Evolutionary conservation across 1,140 invertebrate genomes (phyloP), one percentile per base, ranked within the genome.

Genomic region (Heliconius hermathena): DNA sequence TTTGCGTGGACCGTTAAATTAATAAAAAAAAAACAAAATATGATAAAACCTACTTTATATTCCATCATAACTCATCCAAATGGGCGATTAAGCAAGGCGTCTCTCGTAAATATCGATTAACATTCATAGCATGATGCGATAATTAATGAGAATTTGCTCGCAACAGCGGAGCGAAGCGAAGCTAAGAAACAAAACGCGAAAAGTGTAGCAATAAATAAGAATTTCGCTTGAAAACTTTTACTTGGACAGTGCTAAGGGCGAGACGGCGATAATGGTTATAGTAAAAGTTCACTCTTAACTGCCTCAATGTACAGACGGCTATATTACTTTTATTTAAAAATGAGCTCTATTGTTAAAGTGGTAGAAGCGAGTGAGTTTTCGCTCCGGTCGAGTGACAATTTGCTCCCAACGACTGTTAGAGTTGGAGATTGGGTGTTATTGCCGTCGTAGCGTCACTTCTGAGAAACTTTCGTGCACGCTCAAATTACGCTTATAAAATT

Each of bases 231-330:
- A 26, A 83, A 81, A 79, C 80, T 82, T 54, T 77, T 66, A 83
- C 83, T 83, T 82, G 81, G 57, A 73, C 85, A 74, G 77, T 85
- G 79, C 84, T 75, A 88, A 90, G 86, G 88, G 85, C 87, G 86
- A 85, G 83, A 84, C 89, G 87, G 90, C 87, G 92, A 93, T 91
- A 92, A 93, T 91, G 91, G 87, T 93, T 91, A 93, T 93, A 87
- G 89, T 83, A 66, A 87, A 93, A 93, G 89, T 93, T 93, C 82
- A 73, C 83, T 66, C 22, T 88, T 87, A 91, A 90, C 89, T 83
- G 87, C 81, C 82, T 80, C 86, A 84, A 84, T 83, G 87, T 82
- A 82, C 77, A 77, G 77, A 79, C 74, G 76, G 80, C 80, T 76
- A 76, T 72, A 8, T 22, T n/a, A 29, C 71, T 76, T 76, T 76